Percentiles rank a stretch among this genome's conserved stretches.
phyloP scores from a whole-genome alignment of 2,113 vertebrate genomes.

The Ondatra zibethicus region DNA sequence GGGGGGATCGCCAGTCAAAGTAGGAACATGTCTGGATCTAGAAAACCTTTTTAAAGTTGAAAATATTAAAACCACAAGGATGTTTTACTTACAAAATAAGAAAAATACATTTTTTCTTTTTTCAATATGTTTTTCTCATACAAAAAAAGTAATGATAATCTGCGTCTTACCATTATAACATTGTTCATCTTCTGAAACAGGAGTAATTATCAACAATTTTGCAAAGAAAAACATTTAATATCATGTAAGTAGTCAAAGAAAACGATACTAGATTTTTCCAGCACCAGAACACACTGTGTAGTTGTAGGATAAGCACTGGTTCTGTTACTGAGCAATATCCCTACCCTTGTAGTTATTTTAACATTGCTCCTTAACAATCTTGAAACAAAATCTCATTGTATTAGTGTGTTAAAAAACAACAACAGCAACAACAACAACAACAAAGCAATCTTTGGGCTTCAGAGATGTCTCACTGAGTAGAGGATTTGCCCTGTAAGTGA shows the following conservation, averaged over 20 bases:
- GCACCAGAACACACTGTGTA: neutral
- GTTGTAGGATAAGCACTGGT: neutral
- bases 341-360: neutral
- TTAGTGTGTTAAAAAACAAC: too few species aligned
- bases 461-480: neutral
- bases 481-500: neutral
- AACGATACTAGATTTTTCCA: neutral
- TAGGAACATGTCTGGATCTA: too few species aligned
- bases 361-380: neutral
- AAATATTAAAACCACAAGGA: slow-evolving; percentile 45
- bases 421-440: too few species aligned
- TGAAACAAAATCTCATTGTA: neutral
- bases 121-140: neutral
- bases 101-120: neutral
- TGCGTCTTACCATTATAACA: neutral
- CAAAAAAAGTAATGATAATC: neutral
- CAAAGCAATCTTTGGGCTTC: too few species aligned
- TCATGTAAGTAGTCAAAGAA: neutral
- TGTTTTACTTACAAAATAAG: neutral
- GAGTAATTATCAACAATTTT: slow-evolving; percentile 25
- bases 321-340: neutral
- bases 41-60: neutral
- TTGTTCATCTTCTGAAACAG: slow-evolving; percentile 10
- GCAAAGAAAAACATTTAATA: neutral
- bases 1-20: neutral